A percentile compares a stretch with the other conserved stretches of the same genome.
These are phyloP conservation scores for Xylophagus ater DNA, from an alignment of 2,888 invertebrate species.

Conservation along the genomic window DNA sequence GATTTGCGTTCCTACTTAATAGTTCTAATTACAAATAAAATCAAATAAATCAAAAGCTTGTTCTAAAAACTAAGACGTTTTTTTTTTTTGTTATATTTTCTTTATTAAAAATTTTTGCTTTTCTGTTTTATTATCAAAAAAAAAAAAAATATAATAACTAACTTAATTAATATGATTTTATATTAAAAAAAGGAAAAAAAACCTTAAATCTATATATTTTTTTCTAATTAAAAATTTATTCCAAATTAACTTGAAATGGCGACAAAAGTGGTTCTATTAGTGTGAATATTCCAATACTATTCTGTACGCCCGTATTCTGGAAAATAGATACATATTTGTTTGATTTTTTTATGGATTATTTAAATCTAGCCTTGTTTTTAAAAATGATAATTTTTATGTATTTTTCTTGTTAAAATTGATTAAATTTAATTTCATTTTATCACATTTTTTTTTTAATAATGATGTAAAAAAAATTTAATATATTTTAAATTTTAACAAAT, in stretches of 20 bases:
- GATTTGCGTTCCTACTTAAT: no score
- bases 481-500: no score
- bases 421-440: no score
- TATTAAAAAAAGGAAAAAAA: not conserved
- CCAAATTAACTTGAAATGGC: slow-evolving; percentile 21
- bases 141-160: not conserved
- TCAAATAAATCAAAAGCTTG: no score
- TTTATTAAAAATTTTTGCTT: not conserved
- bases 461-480: no score
- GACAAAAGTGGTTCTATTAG: slow-evolving; percentile 25
- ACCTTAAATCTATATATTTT: not conserved
- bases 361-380: slow-evolving; percentile 17
- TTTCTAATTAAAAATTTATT: slow-evolving; percentile 15
- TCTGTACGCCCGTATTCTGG: slow-evolving; percentile 21
- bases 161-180: not conserved
- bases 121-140: not conserved
- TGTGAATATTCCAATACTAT: slow-evolving; percentile 26
- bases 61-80: no score
- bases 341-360: no score
- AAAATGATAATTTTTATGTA: slow-evolving; percentile 9
- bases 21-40: no score
- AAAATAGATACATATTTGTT: no score
- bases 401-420: not conserved
- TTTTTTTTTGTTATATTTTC: slow-evolving; percentile 4
- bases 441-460: no score